phyloP scores from a whole-genome alignment of 2,888 invertebrate genomes.

The Polyommatus iphigenia region DNA sequence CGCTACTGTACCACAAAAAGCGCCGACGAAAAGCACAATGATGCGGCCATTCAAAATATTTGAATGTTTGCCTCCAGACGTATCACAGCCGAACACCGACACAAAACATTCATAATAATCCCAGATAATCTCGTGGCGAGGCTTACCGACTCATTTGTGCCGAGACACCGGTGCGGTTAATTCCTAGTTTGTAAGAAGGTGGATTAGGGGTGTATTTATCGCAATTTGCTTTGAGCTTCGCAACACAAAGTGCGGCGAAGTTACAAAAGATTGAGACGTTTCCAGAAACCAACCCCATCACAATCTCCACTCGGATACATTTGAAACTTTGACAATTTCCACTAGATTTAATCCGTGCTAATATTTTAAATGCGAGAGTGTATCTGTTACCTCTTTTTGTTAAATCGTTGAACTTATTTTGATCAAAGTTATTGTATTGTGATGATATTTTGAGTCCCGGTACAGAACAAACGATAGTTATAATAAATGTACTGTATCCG shows the following conservation, averaged over 20 bases:
- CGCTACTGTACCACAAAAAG: slow-evolving; percentile 3
- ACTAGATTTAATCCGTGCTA: not conserved
- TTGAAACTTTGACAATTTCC: slow-evolving; percentile 8
- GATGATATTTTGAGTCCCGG: not conserved
- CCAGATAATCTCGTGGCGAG: slow-evolving; percentile 64
- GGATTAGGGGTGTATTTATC: slow-evolving; percentile 69
- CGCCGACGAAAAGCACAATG: slow-evolving; percentile 42
- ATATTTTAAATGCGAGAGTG: not conserved
- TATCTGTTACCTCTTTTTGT: not conserved
- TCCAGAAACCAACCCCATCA: slow-evolving; percentile 19
- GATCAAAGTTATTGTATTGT: not conserved
- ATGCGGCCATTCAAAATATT: slow-evolving; percentile 27
- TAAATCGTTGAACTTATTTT: not conserved
- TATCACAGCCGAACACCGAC: slow-evolving; percentile 60
- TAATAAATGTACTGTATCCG: not conserved
- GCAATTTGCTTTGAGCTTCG: slow-evolving; percentile 56
- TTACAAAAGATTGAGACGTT: slow-evolving; percentile 45
- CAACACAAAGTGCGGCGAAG: slow-evolving; percentile 43
- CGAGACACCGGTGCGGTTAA: slow-evolving; percentile 65
- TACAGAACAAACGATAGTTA: not conserved
- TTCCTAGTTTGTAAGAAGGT: slow-evolving; percentile 62
- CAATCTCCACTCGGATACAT: not conserved
- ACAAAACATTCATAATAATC: slow-evolving; percentile 68
- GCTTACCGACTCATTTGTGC: slow-evolving; percentile 69
- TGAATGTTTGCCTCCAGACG: slow-evolving; percentile 56